Percentiles rank a stretch among this genome's conserved stretches.
Evolutionary conservation across 2,113 vertebrate species (phyloP).

Genomic region (Camelus dromedarius): DNA sequence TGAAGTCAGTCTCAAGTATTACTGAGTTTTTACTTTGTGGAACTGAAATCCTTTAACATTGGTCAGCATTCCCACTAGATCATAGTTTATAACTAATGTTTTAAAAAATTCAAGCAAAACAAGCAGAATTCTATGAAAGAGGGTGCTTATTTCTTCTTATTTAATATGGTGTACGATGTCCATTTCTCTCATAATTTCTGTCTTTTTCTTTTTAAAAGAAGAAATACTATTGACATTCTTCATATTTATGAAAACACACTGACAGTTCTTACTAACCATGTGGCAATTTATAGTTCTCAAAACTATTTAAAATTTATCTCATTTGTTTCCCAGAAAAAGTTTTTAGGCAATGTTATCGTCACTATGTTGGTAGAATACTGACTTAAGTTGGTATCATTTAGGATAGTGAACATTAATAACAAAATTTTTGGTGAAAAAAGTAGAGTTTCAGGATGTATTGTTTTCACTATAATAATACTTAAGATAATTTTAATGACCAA

Average conservation of each 20-base stretch:
- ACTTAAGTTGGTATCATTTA: not conserved
- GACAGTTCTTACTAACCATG: not conserved
- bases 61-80: not conserved
- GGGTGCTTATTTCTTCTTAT: not conserved
- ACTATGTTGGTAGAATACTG: not conserved
- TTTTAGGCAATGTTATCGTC: not conserved
- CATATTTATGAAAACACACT: not conserved
- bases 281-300: not conserved
- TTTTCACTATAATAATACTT: not conserved
- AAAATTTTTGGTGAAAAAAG: not conserved
- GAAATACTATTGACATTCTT: not conserved
- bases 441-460: not conserved
- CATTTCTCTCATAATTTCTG: slow-evolving; percentile 19
- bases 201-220: not conserved
- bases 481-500: slow-evolving; percentile 2
- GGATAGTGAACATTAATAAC: not conserved
- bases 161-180: not conserved
- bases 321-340: not conserved
- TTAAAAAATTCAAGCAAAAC: not conserved
- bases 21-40: not conserved
- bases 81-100: slow-evolving; percentile 4
- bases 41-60: not conserved
- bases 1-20: not conserved
- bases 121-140: not conserved
- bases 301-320: not conserved